A percentile compares a stretch with the other conserved stretches of the same genome.
These are phyloP conservation scores for Ornithoptera alexandrae DNA, from an alignment of 2,888 invertebrate genomes.

Conservation along the genomic window DNA sequence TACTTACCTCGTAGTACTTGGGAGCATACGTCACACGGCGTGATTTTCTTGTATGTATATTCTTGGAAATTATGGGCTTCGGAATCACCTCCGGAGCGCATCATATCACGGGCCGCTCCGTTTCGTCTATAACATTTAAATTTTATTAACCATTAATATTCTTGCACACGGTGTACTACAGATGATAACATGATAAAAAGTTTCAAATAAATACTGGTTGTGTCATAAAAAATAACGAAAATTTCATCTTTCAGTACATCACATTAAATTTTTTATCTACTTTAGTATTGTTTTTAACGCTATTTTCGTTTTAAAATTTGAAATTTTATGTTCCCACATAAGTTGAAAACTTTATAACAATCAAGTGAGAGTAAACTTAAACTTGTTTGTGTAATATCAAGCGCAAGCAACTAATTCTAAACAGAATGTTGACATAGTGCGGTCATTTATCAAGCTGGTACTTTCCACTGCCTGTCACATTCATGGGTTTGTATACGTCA, in stretches of 20 bases:
- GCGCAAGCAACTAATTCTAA: constrained; percentile 35
- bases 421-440: constrained; percentile 42
- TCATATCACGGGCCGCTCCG: constrained; percentile 83
- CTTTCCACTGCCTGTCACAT: constrained; percentile 42
- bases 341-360: constrained; percentile 11
- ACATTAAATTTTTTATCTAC: no score
- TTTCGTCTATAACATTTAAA: constrained; percentile 82
- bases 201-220: not conserved
- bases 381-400: constrained; percentile 19
- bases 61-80: constrained; percentile 94
- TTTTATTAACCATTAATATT: not conserved
- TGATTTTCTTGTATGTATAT: constrained; percentile 97
- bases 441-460: constrained; percentile 54
- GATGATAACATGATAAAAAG: not conserved
- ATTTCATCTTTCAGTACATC: not conserved
- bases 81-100: constrained; percentile 80
- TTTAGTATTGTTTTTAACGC: no score
- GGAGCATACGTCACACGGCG: constrained; percentile 95
- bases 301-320: not conserved
- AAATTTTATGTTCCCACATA: not conserved
- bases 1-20: constrained; percentile 92
- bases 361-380: constrained; percentile 14
- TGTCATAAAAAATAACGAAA: not conserved
- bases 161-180: not conserved
- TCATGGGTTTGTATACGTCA: constrained; percentile 49